A percentile compares a stretch with the other conserved stretches of the same genome.
Evolutionary conservation across 2,888 invertebrate species (phyloP).

Genomic region (Drosophila conformis): DNA sequence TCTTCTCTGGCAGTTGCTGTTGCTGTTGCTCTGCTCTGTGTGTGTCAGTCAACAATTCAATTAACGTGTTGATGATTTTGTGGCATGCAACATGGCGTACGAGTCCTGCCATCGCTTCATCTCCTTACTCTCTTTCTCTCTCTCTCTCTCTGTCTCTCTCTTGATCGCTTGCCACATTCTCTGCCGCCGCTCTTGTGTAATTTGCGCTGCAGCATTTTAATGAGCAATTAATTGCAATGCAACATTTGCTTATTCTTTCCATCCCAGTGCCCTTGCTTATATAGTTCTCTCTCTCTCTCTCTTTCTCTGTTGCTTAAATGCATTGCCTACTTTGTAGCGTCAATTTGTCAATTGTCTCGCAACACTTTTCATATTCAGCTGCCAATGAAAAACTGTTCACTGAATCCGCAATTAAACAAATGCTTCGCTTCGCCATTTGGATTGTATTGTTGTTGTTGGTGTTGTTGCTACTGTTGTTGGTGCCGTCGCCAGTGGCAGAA

Average conservation of each 20-base stretch:
- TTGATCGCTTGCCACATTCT: conserved; percentile 1
- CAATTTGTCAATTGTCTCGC: conserved; percentile 68
- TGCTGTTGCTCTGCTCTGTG: conserved; percentile 40
- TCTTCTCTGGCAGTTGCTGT: conserved; percentile 15
- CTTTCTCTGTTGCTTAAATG: background rate
- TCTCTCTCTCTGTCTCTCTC: background rate
- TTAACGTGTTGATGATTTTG: conserved; percentile 83
- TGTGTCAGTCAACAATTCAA: conserved; percentile 83
- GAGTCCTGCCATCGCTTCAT: conserved; percentile 44
- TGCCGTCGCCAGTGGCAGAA: conserved; percentile 47
- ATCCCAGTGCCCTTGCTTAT: background rate
- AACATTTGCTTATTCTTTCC: conserved; percentile 2
- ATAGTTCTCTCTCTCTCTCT: background rate
- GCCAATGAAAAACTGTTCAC: conserved; percentile 21
- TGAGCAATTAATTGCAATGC: conserved; percentile 79
- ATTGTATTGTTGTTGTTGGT: conserved; percentile 1
- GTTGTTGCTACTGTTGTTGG: conserved; percentile 7
- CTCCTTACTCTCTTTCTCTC: background rate
- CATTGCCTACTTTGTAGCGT: conserved; percentile 46
- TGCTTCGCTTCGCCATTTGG: conserved; percentile 28
- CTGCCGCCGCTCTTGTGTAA: conserved; percentile 16
- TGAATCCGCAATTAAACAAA: conserved; percentile 66
- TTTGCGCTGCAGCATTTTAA: conserved; percentile 67
- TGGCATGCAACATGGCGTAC: conserved; percentile 77
- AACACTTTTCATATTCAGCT: conserved; percentile 46